Evolutionary conservation across 2,888 invertebrate genomes (phyloP).

Genomic region (Ferrisia virgata): DNA sequence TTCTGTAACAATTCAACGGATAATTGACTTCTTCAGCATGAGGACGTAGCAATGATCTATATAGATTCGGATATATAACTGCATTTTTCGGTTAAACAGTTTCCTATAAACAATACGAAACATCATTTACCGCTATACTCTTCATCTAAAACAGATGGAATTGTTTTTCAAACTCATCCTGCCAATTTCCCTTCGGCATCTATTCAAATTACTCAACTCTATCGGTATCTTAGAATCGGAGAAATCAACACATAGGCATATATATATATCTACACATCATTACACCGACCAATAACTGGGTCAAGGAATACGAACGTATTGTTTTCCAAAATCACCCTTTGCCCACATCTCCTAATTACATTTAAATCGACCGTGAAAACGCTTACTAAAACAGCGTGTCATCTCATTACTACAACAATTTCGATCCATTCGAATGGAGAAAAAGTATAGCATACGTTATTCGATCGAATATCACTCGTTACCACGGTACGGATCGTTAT

Average conservation of each 20-base stretch:
- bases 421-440: neutral
- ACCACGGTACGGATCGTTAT: neutral
- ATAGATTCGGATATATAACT: too few species aligned
- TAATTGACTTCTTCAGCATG: too few species aligned
- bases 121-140: too few species aligned
- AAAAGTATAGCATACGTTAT: neutral
- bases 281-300: neutral
- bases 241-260: neutral
- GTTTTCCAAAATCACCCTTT: conserved; percentile 14
- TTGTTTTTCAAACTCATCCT: neutral
- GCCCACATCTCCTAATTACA: neutral
- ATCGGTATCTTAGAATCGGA: neutral
- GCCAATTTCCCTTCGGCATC: neutral
- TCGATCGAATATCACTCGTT: neutral
- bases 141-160: too few species aligned
- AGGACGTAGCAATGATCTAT: too few species aligned
- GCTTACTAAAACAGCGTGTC: neutral
- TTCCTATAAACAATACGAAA: too few species aligned
- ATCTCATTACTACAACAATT: neutral
- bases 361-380: conserved; percentile 17
- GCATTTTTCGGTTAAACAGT: too few species aligned
- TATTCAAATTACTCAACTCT: neutral
- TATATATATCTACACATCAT: neutral
- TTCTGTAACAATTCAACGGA: too few species aligned
- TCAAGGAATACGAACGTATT: neutral